These are phyloP conservation scores for Percina caprodes DNA, from an alignment of 2,113 vertebrate species.

Conservation along the genomic window DNA sequence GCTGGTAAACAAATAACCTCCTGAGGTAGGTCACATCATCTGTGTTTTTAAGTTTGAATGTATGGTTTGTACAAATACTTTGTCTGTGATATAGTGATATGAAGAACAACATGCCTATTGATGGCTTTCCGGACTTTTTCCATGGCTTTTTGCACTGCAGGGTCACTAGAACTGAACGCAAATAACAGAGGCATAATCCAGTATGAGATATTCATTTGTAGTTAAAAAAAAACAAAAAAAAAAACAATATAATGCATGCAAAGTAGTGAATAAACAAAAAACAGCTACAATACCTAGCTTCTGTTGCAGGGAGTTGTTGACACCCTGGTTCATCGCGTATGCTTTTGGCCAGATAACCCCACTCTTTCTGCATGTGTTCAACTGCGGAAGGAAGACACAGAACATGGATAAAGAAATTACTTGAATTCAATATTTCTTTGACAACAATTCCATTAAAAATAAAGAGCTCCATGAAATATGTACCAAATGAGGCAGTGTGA, in stretches of 20 bases:
- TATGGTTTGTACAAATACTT: not conserved
- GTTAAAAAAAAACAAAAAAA: not conserved
- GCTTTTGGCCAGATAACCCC: slow-evolving; percentile 62
- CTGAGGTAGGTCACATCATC: not conserved
- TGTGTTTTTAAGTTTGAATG: not conserved
- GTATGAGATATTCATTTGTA: not conserved
- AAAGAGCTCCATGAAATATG: not conserved
- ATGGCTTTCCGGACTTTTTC: slow-evolving; percentile 71
- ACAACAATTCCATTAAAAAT: not conserved
- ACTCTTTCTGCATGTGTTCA: slow-evolving; percentile 73
- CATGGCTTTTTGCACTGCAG: slow-evolving; percentile 63
- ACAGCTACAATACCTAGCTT: slow-evolving; percentile 65
- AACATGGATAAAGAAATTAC: not conserved
- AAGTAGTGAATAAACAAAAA: not conserved
- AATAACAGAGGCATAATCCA: not conserved
- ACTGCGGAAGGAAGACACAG: slow-evolving; percentile 62
- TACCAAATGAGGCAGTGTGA: slow-evolving; percentile 5
- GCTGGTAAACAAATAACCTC: not conserved
- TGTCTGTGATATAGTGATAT: not conserved
- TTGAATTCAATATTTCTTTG: not conserved
- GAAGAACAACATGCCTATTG: slow-evolving; percentile 67
- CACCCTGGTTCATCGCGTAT: slow-evolving; percentile 45
- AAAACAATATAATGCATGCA: not conserved
- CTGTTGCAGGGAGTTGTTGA: slow-evolving; percentile 12
- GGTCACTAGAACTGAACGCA: slow-evolving; percentile 60